Conservation (phyloP, 2,113 vertebrate genomes). For the Rostratula benghalensis region DNA sequence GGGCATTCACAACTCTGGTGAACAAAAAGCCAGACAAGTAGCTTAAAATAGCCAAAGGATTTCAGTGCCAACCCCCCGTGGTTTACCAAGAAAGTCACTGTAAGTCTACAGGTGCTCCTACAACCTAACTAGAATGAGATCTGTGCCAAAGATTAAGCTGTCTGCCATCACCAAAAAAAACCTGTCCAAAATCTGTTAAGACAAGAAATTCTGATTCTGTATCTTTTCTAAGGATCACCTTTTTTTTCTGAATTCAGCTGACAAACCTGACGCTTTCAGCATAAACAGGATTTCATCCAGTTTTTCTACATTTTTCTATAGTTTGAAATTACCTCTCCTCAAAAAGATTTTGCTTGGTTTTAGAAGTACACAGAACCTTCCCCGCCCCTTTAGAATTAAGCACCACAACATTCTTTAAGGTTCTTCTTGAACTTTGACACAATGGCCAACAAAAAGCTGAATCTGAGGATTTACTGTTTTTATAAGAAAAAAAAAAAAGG, state of each 20-base stretch:
- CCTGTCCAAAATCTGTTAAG: not conserved
- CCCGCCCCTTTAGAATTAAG: not conserved
- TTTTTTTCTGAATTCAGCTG: not conserved
- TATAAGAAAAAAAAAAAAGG: not conserved
- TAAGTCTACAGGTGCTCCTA: not conserved
- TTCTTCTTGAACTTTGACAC: not conserved
- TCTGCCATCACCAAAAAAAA: not conserved
- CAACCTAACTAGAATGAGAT: not conserved
- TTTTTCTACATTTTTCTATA: not conserved
- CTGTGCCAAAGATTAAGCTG: not conserved
- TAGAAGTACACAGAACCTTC: not conserved
- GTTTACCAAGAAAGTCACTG: not conserved
- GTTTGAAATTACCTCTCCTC: not conserved
- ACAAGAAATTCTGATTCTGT: not conserved
- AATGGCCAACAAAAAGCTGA: not conserved
- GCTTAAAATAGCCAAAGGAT: not conserved
- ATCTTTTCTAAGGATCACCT: not conserved
- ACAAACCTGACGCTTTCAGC: not conserved
- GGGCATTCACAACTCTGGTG: not conserved
- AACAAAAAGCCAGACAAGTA: not conserved
- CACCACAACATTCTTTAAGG: not conserved
- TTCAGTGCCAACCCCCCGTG: not conserved
- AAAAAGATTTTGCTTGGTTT: not conserved
- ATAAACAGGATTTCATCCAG: not conserved
- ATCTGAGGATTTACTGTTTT: not conserved